phyloP scores from a whole-genome alignment of 2,113 vertebrate species.

The Varanus salvator region DNA sequence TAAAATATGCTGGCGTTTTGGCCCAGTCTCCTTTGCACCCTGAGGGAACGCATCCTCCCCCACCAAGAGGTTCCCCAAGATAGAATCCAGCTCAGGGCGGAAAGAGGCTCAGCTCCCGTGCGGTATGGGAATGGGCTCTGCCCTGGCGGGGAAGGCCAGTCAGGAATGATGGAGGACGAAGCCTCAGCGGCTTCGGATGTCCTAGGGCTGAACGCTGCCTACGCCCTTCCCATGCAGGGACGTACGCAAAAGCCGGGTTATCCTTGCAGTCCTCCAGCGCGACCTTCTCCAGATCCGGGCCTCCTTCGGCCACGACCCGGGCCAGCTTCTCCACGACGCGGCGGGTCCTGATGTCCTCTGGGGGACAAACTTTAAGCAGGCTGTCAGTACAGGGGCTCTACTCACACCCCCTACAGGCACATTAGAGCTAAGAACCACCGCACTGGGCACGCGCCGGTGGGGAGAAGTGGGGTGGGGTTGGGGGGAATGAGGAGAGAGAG shows the following conservation, averaged over 20 bases:
- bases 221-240: too few relatives aligned
- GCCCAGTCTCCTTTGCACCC: too few relatives aligned
- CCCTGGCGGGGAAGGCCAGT: too few relatives aligned
- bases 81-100: too few relatives aligned
- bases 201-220: not conserved
- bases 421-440: slow-evolving; percentile 77
- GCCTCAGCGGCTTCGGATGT: not conserved
- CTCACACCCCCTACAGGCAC: slow-evolving; percentile 83
- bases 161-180: too few relatives aligned
- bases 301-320: slow-evolving; percentile 93
- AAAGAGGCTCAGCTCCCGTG: too few relatives aligned
- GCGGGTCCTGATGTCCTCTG: slow-evolving; percentile 93
- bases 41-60: too few relatives aligned
- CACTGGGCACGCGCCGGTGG: slow-evolving; percentile 65
- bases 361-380: slow-evolving; percentile 99
- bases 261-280: slow-evolving; percentile 95
- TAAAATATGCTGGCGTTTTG: too few relatives aligned
- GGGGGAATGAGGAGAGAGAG: slow-evolving; percentile 66
- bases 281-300: slow-evolving; percentile 90
- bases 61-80: too few relatives aligned
- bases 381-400: slow-evolving; percentile 94
- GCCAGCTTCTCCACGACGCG: slow-evolving; percentile 96
- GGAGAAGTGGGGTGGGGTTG: slow-evolving; percentile 56
- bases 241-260: slow-evolving; percentile 92
- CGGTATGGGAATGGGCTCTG: too few relatives aligned